Evolutionary conservation across 2,113 vertebrate genomes (phyloP), one percentile per base, ranked within the genome.

Genomic region (Sapayoa aenigma): DNA sequence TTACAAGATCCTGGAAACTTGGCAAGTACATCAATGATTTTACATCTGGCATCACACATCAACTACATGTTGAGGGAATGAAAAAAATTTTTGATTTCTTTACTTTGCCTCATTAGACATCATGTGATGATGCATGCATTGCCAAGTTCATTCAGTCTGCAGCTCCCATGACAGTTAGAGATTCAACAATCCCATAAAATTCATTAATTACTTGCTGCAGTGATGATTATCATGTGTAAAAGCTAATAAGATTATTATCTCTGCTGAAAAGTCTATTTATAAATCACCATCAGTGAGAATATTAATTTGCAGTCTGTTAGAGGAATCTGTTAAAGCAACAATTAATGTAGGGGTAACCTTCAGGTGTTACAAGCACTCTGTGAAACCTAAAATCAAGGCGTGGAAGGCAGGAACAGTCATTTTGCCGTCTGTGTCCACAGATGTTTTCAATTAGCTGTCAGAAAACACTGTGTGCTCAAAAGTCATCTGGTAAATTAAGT

Each of bases 21-120:
- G 97, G 92, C 95, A 95, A 97, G 90, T 90, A 85, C 69, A 87
- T 93, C 76, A 96, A 56, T 87, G 83, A 89, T 94, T 97, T 97
- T 96, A 93, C 96, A 97, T 97, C 97, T 97, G 96, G 84, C 85
- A 94, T 97, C 92, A 82, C 87, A 97, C 88, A 86, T 72, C 73
- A 95, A 92, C 81, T 97, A 92, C 83, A 53, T 81, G 90, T 84
- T 95, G 94, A 96, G 46, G 84, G 94, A 95, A 96, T 47, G 69
- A 87, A 97, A 96, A 96, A 95, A 84, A 71, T 4, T 80, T 91
- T 89, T n/a, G 3, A 66, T 88, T 96, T 95, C 91, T 94, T 95
- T 97, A 96, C 95, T 90, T 97, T 96, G 68, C 92, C 96, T 98
- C 97, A 97, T 97, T 98, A 97, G 95, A 95, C 91, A 97, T 93